Percentiles rank a stretch among this genome's conserved stretches.
Conservation (phyloP, 64 coral and sea anemone genomes). For the Stylophora pistillata region DNA sequence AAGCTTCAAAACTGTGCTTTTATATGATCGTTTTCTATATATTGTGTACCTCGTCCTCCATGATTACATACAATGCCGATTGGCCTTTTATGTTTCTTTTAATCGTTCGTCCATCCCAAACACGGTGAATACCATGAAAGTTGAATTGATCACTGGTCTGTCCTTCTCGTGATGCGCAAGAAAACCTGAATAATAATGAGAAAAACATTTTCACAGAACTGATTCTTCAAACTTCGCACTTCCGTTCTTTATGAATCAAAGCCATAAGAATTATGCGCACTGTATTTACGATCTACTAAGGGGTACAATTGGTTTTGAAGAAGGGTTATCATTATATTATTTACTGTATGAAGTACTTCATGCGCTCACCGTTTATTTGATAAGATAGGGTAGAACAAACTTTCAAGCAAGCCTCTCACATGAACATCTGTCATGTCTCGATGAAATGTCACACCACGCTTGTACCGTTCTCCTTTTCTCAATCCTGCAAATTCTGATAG, state of each 20-base stretch:
- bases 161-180: neutral
- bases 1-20: too few relatives aligned
- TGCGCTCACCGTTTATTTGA: neutral
- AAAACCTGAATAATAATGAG: neutral
- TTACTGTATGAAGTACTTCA: neutral
- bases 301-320: too few relatives aligned
- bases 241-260: too few relatives aligned
- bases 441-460: neutral
- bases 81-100: neutral
- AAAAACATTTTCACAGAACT: neutral
- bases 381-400: neutral
- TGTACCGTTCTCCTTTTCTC: neutral
- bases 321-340: neutral
- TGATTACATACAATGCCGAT: neutral
- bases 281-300: neutral
- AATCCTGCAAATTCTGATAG: neutral
- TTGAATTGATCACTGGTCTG: neutral
- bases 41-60: neutral
- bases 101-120: conserved; percentile 2
- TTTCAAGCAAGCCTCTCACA: neutral
- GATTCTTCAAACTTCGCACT: too few relatives aligned
- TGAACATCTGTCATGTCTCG: neutral
- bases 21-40: neutral
- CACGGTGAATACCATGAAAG: neutral
- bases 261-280: too few relatives aligned